Evolutionary conservation across 1,140 invertebrate genomes (phyloP).

Genomic region (Drosophila mojavensis): DNA sequence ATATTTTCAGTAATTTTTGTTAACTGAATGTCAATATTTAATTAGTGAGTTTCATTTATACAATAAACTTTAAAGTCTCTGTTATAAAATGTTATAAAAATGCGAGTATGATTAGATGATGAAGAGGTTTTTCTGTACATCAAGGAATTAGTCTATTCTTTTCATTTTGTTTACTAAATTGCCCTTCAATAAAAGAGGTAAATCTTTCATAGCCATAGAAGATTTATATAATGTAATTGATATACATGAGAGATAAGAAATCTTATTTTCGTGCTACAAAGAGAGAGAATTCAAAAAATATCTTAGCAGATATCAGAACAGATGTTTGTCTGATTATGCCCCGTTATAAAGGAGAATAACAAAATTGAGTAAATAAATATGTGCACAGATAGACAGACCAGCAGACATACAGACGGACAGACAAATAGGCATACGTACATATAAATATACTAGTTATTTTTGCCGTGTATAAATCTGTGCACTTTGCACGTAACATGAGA

Average conservation of each 20-base stretch:
- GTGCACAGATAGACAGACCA: not conserved
- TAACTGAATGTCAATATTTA: no score
- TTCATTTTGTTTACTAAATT: no score
- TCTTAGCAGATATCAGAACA: constrained; percentile 18
- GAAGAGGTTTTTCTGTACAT: no score
- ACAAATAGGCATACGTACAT: not conserved
- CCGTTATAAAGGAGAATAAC: constrained; percentile 24
- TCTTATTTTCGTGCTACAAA: not conserved
- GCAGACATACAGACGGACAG: not conserved
- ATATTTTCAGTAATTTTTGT: no score
- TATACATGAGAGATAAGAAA: not conserved
- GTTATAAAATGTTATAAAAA: no score
- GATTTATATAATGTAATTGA: not conserved
- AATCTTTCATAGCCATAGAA: not conserved
- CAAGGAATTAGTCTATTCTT: no score
- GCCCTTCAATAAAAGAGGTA: not conserved
- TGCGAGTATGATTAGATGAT: no score
- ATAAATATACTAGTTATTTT: constrained; percentile 10
- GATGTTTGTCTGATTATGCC: constrained; percentile 17
- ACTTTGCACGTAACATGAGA: constrained; percentile 50
- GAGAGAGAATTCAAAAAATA: constrained; percentile 25
- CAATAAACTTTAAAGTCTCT: no score
- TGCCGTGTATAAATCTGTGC: constrained; percentile 32
- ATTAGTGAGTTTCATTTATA: no score
- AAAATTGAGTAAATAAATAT: constrained; percentile 17